phyloP scores from a whole-genome alignment of 2,888 invertebrate genomes.

The Tanytarsus gracilentus region DNA sequence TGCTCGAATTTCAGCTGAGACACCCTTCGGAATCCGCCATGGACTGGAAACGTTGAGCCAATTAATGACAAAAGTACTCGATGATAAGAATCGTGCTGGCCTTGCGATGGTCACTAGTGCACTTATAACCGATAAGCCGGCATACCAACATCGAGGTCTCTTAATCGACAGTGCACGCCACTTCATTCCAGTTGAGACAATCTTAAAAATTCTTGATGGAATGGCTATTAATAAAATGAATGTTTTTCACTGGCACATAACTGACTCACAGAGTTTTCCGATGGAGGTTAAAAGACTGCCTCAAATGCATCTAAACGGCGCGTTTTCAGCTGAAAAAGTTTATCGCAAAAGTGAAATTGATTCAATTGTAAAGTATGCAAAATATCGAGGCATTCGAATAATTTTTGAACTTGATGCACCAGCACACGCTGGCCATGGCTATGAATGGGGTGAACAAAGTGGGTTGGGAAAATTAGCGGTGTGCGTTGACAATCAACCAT shows the following conservation, averaged over 20 bases:
- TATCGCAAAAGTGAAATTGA: constrained; percentile 58
- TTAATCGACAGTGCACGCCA: constrained; percentile 84
- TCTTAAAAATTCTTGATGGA: constrained; percentile 66
- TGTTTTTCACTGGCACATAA: constrained; percentile 86
- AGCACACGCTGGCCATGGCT: constrained; percentile 74
- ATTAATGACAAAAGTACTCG: constrained; percentile 45
- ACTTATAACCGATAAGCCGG: constrained; percentile 65
- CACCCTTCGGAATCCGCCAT: constrained; percentile 65
- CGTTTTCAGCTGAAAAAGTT: constrained; percentile 58
- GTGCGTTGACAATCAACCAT: constrained; percentile 57
- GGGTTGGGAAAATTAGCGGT: constrained; percentile 57
- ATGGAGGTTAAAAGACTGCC: constrained; percentile 66
- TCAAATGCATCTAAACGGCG: constrained; percentile 66
- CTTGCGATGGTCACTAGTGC: constrained; percentile 55
- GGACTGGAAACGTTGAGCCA: constrained; percentile 69
- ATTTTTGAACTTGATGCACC: constrained; percentile 86
- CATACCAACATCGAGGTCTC: constrained; percentile 75
- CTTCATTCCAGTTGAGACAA: constrained; percentile 62
- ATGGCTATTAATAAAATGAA: constrained; percentile 86
- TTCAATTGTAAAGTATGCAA: constrained; percentile 65
- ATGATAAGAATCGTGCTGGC: constrained; percentile 41
- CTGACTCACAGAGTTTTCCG: constrained; percentile 89
- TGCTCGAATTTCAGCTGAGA: constrained; percentile 50
- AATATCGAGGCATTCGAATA: constrained; percentile 69
- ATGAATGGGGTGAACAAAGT: constrained; percentile 65